Evolutionary conservation across 2,113 vertebrate genomes (phyloP), one percentile per base, ranked within the genome.

Genomic region (Mastomys coucha): DNA sequence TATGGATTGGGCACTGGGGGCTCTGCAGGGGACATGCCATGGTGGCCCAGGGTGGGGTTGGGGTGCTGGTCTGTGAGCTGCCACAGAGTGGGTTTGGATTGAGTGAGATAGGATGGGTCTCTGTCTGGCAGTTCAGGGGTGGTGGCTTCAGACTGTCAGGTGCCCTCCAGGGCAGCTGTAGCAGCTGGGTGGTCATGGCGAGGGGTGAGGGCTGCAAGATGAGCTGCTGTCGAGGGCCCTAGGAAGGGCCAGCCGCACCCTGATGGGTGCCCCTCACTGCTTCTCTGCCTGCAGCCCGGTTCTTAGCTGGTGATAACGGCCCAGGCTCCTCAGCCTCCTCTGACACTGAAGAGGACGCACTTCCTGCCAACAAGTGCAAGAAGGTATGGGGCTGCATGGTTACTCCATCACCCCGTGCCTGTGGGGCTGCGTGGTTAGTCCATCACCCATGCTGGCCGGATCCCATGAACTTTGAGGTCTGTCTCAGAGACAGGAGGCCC

Each of bases 341-440:
- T 39, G 99, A 99, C 78, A 98, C 99, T 0, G 99, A 99, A 95
- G 98, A 99, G 95, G 98, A 98, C 96, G 99, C 99, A 22, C 97
- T 99, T 96, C 99, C 99, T 51, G 98, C 99, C 96, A 99, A 99
- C 2, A 99, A 99, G 58, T 99, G 99, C 97, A 99, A 99, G 98
- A 99, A 99, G 99, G 99, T 99, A 95, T 80, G 95, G 14, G 24
- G 22, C n/a, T 78, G 14, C 1, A 7, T 3, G 3, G 2, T 53
- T 12, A 7, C 7, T 33, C 67, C 67, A 63, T 26, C 2, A 24
- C 60, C 60, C 60, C 22, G 20, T 63, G 22, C 22, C 20, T 63
- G 60, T 63, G 58, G 60, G 20, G 60, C 60, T 63, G 60, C 7
- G 22, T 63, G 60, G 5, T 63, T 63, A 22, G 7, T 24, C 60